A percentile compares a stretch with the other conserved stretches of the same genome.
Evolutionary conservation across 53 echinoderm and acorn worm genomes (phyloP).

Genomic region (Temnopleurus reevesii): DNA sequence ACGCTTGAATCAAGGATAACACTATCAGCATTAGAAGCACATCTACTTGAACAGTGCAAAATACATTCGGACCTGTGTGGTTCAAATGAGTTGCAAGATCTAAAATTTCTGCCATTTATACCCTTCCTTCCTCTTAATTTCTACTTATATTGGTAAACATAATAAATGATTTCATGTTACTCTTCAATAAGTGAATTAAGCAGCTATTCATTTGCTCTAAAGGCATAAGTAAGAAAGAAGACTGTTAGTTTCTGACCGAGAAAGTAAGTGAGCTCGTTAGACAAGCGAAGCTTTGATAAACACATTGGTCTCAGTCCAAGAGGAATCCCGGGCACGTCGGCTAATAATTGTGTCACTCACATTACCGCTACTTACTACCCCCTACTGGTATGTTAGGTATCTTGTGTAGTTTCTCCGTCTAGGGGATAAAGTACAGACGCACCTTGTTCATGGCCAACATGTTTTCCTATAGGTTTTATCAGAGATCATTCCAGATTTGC

Average conservation of each 20-base stretch:
- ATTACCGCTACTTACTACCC: conserved; percentile 46
- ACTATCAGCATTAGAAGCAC: too few species aligned
- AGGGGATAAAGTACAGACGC: conserved; percentile 25
- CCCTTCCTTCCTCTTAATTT: too few species aligned
- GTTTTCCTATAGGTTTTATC: neutral
- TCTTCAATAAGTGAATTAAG: neutral
- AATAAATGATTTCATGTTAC: neutral
- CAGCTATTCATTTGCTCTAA: neutral
- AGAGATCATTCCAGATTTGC: neutral
- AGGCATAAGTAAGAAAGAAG: neutral
- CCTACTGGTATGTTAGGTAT: conserved; percentile 32
- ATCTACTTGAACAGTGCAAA: too few species aligned
- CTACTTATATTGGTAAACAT: too few species aligned
- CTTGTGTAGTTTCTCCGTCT: neutral
- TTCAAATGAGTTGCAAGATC: too few species aligned
- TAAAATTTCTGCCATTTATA: too few species aligned
- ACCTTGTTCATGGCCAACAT: neutral
- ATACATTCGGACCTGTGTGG: too few species aligned
- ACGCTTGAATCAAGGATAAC: too few species aligned
- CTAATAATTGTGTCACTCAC: conserved; percentile 44
- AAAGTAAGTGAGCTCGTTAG: neutral
- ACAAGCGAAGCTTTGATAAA: conserved; percentile 30
- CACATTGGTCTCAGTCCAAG: neutral
- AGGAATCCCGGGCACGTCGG: conserved; percentile 30
- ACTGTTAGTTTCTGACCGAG: neutral